Percentiles rank a stretch among this genome's conserved stretches.
phyloP scores from a whole-genome alignment of 2,797 vertebrate species.

The Phyllotis vaccarum region DNA sequence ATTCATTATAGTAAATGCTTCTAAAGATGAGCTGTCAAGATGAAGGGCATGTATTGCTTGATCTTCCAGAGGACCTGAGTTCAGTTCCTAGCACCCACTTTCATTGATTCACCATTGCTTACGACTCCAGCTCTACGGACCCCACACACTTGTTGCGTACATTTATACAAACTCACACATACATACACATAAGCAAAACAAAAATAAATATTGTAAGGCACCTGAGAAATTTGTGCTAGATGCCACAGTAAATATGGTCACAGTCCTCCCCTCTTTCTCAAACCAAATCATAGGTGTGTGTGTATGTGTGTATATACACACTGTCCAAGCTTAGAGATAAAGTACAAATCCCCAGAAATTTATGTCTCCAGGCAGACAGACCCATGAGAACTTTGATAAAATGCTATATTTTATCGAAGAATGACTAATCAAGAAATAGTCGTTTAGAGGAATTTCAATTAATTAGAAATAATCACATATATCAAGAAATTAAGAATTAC shows the following conservation, averaged over 20 bases:
- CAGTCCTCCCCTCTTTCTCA: background rate
- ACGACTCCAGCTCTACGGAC: background rate
- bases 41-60: background rate
- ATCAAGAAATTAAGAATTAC: conserved; percentile 44
- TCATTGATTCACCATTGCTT: background rate
- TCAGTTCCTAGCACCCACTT: background rate
- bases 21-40: background rate
- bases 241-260: conserved; percentile 7
- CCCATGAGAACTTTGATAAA: conserved; percentile 16
- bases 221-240: conserved; percentile 23
- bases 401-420: conserved; percentile 20
- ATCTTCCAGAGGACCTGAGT: background rate
- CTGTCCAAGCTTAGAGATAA: background rate
- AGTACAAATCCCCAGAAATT: background rate
- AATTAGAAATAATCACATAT: conserved; percentile 63
- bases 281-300: background rate
- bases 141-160: background rate
- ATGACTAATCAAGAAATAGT: conserved; percentile 33
- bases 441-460: conserved; percentile 54
- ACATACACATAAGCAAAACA: background rate
- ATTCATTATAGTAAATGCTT: conserved; percentile 6
- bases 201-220: background rate
- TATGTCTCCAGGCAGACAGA: background rate
- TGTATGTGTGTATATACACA: too few species aligned
- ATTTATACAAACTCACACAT: background rate